These are phyloP conservation scores for Mus caroli DNA, from an alignment of 2,797 vertebrate species.

Conservation along the genomic window DNA sequence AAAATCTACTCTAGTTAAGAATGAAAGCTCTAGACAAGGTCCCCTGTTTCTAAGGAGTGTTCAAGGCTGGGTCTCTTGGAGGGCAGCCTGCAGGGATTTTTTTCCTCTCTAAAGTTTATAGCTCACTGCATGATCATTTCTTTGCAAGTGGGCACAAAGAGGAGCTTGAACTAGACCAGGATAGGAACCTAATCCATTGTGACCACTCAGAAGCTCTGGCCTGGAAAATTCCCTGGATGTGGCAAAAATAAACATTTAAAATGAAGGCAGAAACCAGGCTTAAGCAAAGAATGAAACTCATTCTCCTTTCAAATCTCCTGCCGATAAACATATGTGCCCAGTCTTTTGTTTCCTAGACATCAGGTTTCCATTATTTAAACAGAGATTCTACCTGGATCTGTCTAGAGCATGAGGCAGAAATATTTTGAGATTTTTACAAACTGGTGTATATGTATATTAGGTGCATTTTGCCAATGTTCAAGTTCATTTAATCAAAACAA, in stretches of 20 bases:
- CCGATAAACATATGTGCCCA: slow-evolving; percentile 56
- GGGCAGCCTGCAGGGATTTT: slow-evolving; percentile 31
- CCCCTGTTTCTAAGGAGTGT: slow-evolving; percentile 64
- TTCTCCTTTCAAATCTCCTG: slow-evolving; percentile 69
- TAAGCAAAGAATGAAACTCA: slow-evolving; percentile 72
- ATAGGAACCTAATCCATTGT: slow-evolving; percentile 61
- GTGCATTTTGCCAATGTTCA: not conserved
- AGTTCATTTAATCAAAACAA: slow-evolving; percentile 26
- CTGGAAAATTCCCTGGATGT: slow-evolving; percentile 73
- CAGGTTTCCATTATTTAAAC: slow-evolving; percentile 66
- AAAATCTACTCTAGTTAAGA: slow-evolving; percentile 68
- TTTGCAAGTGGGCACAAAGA: slow-evolving; percentile 48
- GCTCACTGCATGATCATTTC: slow-evolving; percentile 68
- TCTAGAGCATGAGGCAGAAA: slow-evolving; percentile 36
- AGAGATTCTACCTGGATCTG: slow-evolving; percentile 59
- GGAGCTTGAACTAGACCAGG: slow-evolving; percentile 67
- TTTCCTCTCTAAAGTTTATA: slow-evolving; percentile 54
- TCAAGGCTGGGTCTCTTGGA: slow-evolving; percentile 73
- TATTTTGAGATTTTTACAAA: slow-evolving; percentile 48
- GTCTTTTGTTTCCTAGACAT: slow-evolving; percentile 73
- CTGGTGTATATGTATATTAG: not conserved
- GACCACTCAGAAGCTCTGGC: slow-evolving; percentile 64
- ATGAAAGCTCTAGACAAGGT: slow-evolving; percentile 72
- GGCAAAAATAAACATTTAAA: slow-evolving; percentile 78
- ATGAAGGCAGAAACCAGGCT: slow-evolving; percentile 70